Evolutionary conservation across 2,797 vertebrate genomes (phyloP), one percentile per base, ranked within the genome.

Genomic region (Amniataba percoides): DNA sequence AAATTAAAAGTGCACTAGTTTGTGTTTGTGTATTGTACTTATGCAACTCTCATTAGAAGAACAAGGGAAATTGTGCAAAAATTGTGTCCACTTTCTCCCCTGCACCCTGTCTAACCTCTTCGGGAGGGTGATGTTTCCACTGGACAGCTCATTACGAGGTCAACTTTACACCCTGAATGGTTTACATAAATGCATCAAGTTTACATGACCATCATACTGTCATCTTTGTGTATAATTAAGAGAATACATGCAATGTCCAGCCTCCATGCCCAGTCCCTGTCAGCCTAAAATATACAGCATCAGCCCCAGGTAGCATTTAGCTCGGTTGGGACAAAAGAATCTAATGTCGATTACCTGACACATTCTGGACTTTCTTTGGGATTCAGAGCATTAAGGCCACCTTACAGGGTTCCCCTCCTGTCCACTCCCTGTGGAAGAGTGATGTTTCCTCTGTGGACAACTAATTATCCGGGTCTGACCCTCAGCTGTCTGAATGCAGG

Each of bases 401-500:
- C 84, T 86, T 59, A 64, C 86, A 78, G 83, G 73, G 65, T 72
- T 78, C 71, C 84, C 71, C 78, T 88, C 86, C 89, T 92, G 92
- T 92, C 91, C 94, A 89, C 82, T 92, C 80, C 36, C 69, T 48
- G 62, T 83, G 78, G 86, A 92, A 93, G 91, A 93, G 93, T 94
- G 93, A 93, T 93, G 92, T 92, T 93, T 89, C 81, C 88, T 92
- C 88, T 82, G 79, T 91, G 96, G 96, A 97, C 97, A 97, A 96
- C 96, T 98, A 97, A 97, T 98, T 97, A 97, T 96, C 95, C 74
- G 93, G 96, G 95, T 95, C 96, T 95, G 94, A 96, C 96, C 96
- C 96, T 95, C 97, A 98, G 98, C 98, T 98, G 98, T 97, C 97
- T 97, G 95, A 96, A 95, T 95, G 95, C 95, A 96, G 96, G 96